Base-by-base conservation (phyloP, 1,140 invertebrate genomes). In the Rhagoletis pomonella region DNA sequence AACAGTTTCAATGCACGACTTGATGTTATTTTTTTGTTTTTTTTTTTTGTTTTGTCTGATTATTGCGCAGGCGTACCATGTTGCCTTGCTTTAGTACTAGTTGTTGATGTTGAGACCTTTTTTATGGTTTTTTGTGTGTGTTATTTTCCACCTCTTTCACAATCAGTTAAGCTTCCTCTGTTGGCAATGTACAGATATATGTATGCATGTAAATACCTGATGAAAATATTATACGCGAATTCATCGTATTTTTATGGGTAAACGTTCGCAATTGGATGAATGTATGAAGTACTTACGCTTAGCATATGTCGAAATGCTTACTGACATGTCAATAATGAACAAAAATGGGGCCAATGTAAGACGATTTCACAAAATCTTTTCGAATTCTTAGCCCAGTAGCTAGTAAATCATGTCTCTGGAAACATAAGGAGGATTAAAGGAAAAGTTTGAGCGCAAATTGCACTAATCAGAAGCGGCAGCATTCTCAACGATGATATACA, bases 61-160 rank as follows among this genome's bases (percentile, higher is more conserved):
- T 81, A 81, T 81, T 81, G 73, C 73, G 73, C 73, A 81, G 73
- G 73, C 44, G 73, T 55, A 81, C 73, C 14, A 19, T 81, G 47
- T 81, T 81, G 73, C 73, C 50, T 55, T 50, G 44, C 55, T 19
- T 42, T 55, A n/a, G 50, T 81, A 55, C 19, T 12, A 55, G 44
- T 55, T 81, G 73, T 55, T 81, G 73, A n/a, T 55, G 50, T 58
- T 50, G n/a, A 19, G 50, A n/a, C 50, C 50, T 81, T 58, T 50
- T 55, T 50, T 50, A 55, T 50, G 67, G 14, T 47, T 17, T 47
- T 81, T 81, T 65, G 6, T 62, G 19, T 73, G 67, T 81, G 19
- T 81, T 81, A 81, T 81, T 81, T 81, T 81, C 73, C 73, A 81
- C n/a, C 73, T 81, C 73, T 81, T 81, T 81, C 73, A 81, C 73